Evolutionary conservation across 2,113 vertebrate species (phyloP).

Genomic region (Dasypus novemcinctus): DNA sequence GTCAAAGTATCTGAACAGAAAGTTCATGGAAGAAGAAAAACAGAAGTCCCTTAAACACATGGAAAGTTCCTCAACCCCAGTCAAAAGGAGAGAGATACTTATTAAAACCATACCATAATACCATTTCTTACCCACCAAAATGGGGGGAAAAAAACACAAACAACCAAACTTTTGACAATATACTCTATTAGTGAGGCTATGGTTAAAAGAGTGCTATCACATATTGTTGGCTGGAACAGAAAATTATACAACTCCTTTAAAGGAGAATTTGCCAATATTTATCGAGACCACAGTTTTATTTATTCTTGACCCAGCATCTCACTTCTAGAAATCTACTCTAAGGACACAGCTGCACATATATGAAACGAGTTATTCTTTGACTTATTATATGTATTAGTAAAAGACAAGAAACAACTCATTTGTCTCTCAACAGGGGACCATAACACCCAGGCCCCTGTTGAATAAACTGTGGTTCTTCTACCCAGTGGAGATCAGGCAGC

Average conservation of each 20-base stretch:
- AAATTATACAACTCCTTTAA: background rate
- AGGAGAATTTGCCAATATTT: background rate
- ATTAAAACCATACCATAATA: background rate
- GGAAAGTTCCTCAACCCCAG: background rate
- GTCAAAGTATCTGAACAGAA: background rate
- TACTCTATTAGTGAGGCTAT: background rate
- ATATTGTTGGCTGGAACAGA: background rate
- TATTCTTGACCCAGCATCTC: background rate
- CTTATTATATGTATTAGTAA: background rate
- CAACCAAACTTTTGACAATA: background rate
- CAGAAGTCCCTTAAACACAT: background rate
- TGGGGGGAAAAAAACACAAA: no score
- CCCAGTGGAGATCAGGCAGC: background rate
- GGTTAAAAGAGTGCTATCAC: background rate
- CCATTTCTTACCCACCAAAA: background rate
- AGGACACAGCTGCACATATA: background rate
- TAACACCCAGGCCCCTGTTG: background rate
- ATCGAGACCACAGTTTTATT: background rate
- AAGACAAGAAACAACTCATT: background rate
- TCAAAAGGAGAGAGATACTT: background rate
- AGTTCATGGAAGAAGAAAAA: background rate
- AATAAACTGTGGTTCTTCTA: background rate
- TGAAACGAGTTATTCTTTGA: background rate
- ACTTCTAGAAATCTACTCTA: background rate
- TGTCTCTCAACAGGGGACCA: background rate